Evolutionary conservation across 2,113 vertebrate species (phyloP).

Genomic region (Oreochromis aureus): DNA sequence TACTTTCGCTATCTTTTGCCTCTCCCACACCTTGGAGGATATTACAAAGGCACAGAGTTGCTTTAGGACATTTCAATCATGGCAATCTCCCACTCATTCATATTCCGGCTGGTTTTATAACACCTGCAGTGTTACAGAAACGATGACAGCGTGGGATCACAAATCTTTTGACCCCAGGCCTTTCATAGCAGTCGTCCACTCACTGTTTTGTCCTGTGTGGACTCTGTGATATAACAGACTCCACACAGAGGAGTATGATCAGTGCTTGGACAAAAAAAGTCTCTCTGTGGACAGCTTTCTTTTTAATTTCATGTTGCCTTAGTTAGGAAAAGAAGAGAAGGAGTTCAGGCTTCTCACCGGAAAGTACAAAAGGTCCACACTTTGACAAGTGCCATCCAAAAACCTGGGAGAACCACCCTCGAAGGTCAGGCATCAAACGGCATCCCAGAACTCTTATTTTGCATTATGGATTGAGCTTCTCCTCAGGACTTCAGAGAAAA

Average conservation of each 20-base stretch:
- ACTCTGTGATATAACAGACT: neutral
- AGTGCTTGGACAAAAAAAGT: neutral
- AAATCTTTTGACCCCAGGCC: neutral
- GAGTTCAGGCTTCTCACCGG: neutral
- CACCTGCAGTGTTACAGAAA: constrained; percentile 6
- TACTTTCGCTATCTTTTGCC: constrained; percentile 34
- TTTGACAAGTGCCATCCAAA: constrained; percentile 3
- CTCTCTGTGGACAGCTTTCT: neutral
- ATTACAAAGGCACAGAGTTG: constrained; percentile 18
- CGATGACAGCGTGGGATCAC: neutral
- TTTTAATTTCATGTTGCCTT: neutral
- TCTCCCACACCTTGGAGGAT: constrained; percentile 11
- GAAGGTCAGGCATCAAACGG: constrained; percentile 23
- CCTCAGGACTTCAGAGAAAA: constrained; percentile 1
- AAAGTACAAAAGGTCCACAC: neutral
- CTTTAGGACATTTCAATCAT: constrained; percentile 46
- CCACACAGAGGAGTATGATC: neutral
- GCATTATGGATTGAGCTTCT: constrained; percentile 12
- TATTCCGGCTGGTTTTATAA: constrained; percentile 34
- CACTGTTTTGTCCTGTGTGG: neutral
- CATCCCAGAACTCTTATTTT: neutral
- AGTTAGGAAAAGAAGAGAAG: neutral
- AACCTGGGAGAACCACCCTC: neutral
- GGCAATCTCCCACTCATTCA: constrained; percentile 37
- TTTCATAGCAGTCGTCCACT: neutral